These are phyloP conservation scores for Rana temporaria DNA, from an alignment of 2,113 vertebrate genomes.

Conservation along the genomic window DNA sequence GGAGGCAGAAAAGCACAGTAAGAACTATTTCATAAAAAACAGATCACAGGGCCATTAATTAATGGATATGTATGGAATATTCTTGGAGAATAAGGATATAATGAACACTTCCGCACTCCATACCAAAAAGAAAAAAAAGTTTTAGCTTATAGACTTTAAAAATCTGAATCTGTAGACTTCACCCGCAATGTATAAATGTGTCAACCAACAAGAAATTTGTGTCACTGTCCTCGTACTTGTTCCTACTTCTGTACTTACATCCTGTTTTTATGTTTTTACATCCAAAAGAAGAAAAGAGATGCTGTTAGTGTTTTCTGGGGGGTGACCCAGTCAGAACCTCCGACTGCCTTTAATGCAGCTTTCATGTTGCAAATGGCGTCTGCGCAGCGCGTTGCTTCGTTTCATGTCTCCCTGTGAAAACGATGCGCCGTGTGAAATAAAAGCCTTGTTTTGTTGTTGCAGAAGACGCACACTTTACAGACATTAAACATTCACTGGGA, in stretches of 20 bases:
- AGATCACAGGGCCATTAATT: too few species aligned
- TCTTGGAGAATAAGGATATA: too few species aligned
- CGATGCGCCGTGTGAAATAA: neutral
- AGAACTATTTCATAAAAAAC: too few species aligned
- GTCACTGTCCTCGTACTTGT: neutral
- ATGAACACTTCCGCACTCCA: neutral
- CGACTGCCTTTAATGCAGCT: conserved; percentile 2
- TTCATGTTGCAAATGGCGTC: conserved; percentile 22
- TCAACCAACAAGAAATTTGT: neutral
- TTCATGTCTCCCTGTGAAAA: neutral
- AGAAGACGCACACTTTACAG: neutral
- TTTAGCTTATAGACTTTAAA: neutral
- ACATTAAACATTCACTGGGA: neutral
- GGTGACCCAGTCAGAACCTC: neutral
- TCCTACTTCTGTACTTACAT: neutral
- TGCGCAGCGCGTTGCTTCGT: neutral
- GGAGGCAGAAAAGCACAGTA: too few species aligned
- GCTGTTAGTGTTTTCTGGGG: neutral
- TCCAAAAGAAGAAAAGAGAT: neutral
- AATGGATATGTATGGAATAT: too few species aligned
- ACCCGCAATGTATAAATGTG: neutral
- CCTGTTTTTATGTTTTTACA: neutral
- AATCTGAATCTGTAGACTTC: too few species aligned
- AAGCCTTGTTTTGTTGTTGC: neutral
- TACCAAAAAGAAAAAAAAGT: neutral